Evolutionary conservation across 2,113 vertebrate genomes (phyloP), one percentile per base, ranked within the genome.

Genomic region (Hydrolagus affinis): DNA sequence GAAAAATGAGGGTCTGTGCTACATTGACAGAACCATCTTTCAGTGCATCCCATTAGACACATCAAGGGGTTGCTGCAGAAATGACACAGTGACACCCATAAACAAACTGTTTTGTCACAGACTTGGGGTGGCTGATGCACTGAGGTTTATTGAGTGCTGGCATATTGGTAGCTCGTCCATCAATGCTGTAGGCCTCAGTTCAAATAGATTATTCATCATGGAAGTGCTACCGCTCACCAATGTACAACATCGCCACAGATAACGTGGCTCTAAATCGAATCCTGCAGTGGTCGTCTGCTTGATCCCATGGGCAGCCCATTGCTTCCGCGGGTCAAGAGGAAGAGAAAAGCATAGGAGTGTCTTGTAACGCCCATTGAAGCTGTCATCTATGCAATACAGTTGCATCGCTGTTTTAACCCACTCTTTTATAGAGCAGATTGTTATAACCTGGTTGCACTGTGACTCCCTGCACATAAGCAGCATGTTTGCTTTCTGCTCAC

Each of bases 1-100:
- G 96, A 97, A 96, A 97, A 97, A 98, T 96, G 96, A 97, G 94
- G 89, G 91, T 94, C 96, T 93, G 88, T 60, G 87, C 90, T 14
- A 73, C 76, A 85, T 85, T 96, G 97, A 96, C 97, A 97, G 94
- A 91, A 89, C 91, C 96, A 97, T 97, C 93, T 93, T 93, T 98
- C 96, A 97, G 90, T 91, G 92, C 90, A 86, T 91, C 92, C 93
- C 87, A 85, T 96, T 94, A 94, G 91, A 90, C 89, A 86, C 92
- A 92, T 92, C 85, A 88, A 93, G 93, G 91, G 92, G 92, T 93
- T 90, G 89, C 89, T 90, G 86, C 83, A 89, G 91, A 90, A 90
- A 88, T 95, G 92, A 94, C 92, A 90, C 91, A 89, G 91, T 91
- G 91, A 91, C 89, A 90, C 93, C 94, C 91, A 87, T 95, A 95